Evolutionary conservation across 2,888 invertebrate species (phyloP).

Genomic region (Poecilobothrus nobilitatus): DNA sequence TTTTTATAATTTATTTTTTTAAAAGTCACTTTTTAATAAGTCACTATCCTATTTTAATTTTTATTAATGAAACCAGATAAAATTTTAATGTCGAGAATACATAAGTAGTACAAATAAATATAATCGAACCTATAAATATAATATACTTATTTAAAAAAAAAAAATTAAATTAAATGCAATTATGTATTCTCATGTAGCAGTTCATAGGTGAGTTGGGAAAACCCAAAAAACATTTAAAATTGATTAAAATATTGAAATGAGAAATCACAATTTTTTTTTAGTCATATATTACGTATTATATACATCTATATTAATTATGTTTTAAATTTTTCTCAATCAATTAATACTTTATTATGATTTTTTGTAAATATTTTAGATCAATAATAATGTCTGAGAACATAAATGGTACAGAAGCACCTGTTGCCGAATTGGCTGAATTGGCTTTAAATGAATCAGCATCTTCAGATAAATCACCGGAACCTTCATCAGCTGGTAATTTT

Average conservation of each 20-base stretch:
- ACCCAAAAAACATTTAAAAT: not conserved
- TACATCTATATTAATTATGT: too few species aligned
- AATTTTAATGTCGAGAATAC: too few species aligned
- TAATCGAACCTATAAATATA: too few species aligned
- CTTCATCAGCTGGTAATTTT: constrained; percentile 38
- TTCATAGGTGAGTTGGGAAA: constrained; percentile 24
- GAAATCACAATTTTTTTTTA: too few species aligned
- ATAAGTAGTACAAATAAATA: too few species aligned
- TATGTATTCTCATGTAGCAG: constrained; percentile 27
- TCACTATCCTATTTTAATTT: too few species aligned
- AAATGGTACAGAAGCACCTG: constrained; percentile 31
- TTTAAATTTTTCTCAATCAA: too few species aligned
- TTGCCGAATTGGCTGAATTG: constrained; percentile 37
- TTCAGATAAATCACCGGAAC: constrained; percentile 30
- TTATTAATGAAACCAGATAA: too few species aligned
- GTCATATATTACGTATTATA: too few species aligned
- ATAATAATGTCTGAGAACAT: constrained; percentile 22
- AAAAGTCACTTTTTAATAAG: too few species aligned
- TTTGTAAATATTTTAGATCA: constrained; percentile 23
- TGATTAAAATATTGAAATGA: too few species aligned
- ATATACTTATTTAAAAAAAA: not conserved
- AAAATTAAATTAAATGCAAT: not conserved
- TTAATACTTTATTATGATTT: not conserved
- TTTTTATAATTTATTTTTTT: too few species aligned
- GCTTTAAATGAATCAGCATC: constrained; percentile 33